Evolutionary conservation across 2,888 invertebrate species (phyloP), one percentile per base, ranked within the genome.

Genomic region (Hemithea aestivaria): DNA sequence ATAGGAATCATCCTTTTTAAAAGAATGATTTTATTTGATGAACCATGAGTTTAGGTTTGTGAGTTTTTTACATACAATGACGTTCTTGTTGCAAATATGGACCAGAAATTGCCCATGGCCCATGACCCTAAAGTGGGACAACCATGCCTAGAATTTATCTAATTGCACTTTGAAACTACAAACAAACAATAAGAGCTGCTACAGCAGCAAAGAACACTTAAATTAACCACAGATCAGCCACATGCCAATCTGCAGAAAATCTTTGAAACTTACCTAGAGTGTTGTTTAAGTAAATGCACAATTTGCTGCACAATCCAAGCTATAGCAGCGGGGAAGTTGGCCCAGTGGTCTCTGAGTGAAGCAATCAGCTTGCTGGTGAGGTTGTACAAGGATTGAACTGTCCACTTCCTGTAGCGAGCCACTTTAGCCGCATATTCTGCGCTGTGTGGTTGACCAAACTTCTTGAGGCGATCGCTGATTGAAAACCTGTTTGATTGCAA

Each of bases 281-380:
- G 79, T 48, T 87, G 81, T 40, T 85, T 83, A 23, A 87, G 62
- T 16, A 83, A 50, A 29, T 83, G 91, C 28, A 93, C 93, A 64
- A 97, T 92, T 67, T 96, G 96, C 55, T 95, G 92, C 4, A 97
- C 93, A 20, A 98, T 90, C 97, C 97, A 97, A 6, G 94, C 92
- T 7, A 98, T 88, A 45, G 94, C 92, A 10, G 94, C 91, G 0
- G 99, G 99, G 77, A 99, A 98, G 66, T 95, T 93, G 52, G 94
- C 92, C 89, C 97, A 94, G 72, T 94, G 94, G 53, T 93, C 94
- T 44, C 92, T 89, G 41, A 98, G 90, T 40, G 95, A 94, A 6
- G 89, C 84, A 30, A 98, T 93, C 72, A 98, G 97, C 58, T 91
- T 89, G 68, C 91, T 92, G 0, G 96, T 91, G 27, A 97, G 89